phyloP scores from a whole-genome alignment of 2,797 vertebrate genomes.

The Pangasius macronema region DNA sequence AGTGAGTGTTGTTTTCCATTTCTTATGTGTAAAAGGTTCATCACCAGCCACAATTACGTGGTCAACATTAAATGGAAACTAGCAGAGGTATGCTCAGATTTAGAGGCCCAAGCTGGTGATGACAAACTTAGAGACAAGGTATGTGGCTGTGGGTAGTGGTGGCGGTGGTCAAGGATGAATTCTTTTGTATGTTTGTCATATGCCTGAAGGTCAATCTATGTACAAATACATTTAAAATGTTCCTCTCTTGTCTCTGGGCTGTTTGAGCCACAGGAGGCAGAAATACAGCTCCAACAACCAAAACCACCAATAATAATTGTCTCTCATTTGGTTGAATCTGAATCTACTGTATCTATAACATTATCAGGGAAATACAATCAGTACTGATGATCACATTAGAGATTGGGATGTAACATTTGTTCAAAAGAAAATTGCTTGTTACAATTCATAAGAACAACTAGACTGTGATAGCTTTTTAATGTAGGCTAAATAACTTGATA shows the following conservation, averaged over 20 bases:
- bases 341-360: neutral
- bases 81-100: constrained; percentile 31
- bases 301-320: neutral
- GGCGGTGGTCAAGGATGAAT: neutral
- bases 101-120: constrained; percentile 39
- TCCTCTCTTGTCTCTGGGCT: constrained; percentile 55
- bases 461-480: neutral
- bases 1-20: constrained; percentile 25
- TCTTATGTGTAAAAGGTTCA: constrained; percentile 42
- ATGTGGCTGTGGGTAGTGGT: neutral
- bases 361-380: neutral
- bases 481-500: neutral
- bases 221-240: constrained; percentile 66
- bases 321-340: neutral
- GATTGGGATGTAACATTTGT: neutral
- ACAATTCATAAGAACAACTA: neutral
- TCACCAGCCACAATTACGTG: constrained; percentile 45
- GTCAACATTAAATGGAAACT: constrained; percentile 46
- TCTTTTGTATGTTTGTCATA: constrained; percentile 31
- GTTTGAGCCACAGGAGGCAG: constrained; percentile 50
- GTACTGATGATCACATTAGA: neutral
- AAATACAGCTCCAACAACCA: constrained; percentile 53
- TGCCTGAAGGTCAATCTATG: constrained; percentile 42
- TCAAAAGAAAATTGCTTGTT: neutral
- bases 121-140: constrained; percentile 35